Evolutionary conservation across 64 coral and sea anemone genomes (phyloP).

Genomic region (Pachyseris speciosa): DNA sequence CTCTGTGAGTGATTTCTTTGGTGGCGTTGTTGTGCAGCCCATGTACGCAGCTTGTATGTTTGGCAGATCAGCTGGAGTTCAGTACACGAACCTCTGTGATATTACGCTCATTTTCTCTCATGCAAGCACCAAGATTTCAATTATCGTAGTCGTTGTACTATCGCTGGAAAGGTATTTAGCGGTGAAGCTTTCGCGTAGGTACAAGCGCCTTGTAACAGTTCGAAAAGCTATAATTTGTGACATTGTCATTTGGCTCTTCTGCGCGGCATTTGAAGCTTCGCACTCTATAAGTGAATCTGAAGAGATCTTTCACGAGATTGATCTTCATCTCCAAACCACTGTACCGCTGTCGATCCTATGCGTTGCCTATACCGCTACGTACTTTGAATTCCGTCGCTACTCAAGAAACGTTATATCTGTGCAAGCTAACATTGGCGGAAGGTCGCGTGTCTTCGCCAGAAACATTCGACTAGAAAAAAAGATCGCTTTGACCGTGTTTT

Average conservation of each 20-base stretch:
- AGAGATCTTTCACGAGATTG: slow-evolving; percentile 51
- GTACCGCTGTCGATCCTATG: slow-evolving; percentile 33
- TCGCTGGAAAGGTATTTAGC: slow-evolving; percentile 75
- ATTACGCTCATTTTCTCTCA: slow-evolving; percentile 56
- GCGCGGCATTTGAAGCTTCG: slow-evolving; percentile 58
- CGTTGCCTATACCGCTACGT: slow-evolving; percentile 50
- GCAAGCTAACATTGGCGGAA: not conserved
- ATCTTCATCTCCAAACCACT: slow-evolving; percentile 80
- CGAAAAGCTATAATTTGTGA: slow-evolving; percentile 34
- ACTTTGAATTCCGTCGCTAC: slow-evolving; percentile 71
- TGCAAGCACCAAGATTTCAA: slow-evolving; percentile 74
- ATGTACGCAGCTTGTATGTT: slow-evolving; percentile 60
- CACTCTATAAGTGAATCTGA: slow-evolving; percentile 27
- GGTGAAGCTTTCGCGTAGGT: slow-evolving; percentile 59
- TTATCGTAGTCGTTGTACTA: slow-evolving; percentile 65
- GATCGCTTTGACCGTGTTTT: slow-evolving; percentile 53
- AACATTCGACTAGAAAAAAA: slow-evolving; percentile 73
- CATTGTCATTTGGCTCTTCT: slow-evolving; percentile 48
- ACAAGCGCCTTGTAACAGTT: slow-evolving; percentile 46
- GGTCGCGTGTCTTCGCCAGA: not conserved
- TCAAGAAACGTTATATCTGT: slow-evolving; percentile 67
- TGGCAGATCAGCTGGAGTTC: not conserved
- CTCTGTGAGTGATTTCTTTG: slow-evolving; percentile 73
- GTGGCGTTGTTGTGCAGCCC: slow-evolving; percentile 53
- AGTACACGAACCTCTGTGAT: not conserved